Evolutionary conservation across 2,888 invertebrate species (phyloP), one percentile per base, ranked within the genome.

Genomic region (Trichopria drosophilae): DNA sequence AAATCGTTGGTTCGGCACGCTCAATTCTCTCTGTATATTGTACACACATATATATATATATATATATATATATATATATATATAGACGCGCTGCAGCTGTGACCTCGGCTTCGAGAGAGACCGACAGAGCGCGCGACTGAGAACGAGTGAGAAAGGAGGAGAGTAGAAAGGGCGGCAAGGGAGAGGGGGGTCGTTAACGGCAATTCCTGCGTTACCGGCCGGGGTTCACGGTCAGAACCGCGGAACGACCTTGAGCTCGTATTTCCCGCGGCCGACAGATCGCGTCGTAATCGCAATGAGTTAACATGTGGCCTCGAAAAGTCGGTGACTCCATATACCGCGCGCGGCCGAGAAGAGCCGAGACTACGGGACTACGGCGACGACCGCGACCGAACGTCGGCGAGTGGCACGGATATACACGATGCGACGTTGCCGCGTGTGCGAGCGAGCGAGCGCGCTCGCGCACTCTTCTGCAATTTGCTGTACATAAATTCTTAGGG

Each of bases 221-320:
- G 68, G 57, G 61, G 61, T 65, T 62, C 64, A 62, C 55, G 66
- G 66, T 65, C 68, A 62, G 53, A 55, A 52, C 26, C 50, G 48
- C 34, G 44, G 52, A 58, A 56, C 67, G 71, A 69, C 73, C 73
- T 74, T 72, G 71, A 68, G 67, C 69, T 71, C 65, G 61, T 71
- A 70, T 70, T 70, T 71, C 64, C 63, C 66, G 62, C 62, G 65
- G 63, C 72, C 73, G 72, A 67, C 69, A 73, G 73, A 73, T 74
- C 68, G 74, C 73, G 72, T 65, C 68, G 67, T 68, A 70, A 69
- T 73, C 73, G 68, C 64, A 64, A 64, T 67, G 64, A 68, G 66
- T 65, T 68, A 65, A 68, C 62, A 62, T 65, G 67, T 74, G 73
- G 71, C 73, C 73, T 74, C 74, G 74, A 74, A 74, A 74, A 73